A percentile compares a stretch with the other conserved stretches of the same genome.
phyloP scores from a whole-genome alignment of 2,888 invertebrate genomes.

The Epistrophe grossulariae region DNA sequence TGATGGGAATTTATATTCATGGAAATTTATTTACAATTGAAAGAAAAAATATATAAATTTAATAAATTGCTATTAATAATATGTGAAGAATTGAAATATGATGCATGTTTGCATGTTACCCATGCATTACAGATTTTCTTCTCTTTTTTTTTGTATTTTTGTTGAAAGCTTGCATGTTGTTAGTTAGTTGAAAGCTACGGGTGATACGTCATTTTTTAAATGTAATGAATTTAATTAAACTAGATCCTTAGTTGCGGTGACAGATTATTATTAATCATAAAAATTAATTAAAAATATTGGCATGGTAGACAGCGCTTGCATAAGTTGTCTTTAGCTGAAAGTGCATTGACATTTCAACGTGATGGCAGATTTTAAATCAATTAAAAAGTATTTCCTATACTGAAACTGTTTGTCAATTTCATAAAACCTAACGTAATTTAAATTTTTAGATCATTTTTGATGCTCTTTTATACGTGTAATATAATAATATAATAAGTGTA shows the following conservation, averaged over 20 bases:
- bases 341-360: background rate
- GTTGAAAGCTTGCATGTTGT: slow-evolving; percentile 46
- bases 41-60: slow-evolving; percentile 48
- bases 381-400: too few species aligned
- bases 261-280: slow-evolving; percentile 29
- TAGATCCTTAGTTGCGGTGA: background rate
- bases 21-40: slow-evolving; percentile 48
- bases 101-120: slow-evolving; percentile 43
- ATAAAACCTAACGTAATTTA: too few species aligned
- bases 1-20: slow-evolving; percentile 61
- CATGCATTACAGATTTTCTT: slow-evolving; percentile 43
- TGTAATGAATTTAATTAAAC: slow-evolving; percentile 9
- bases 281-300: background rate
- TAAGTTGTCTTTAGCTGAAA: background rate
- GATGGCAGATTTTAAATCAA: background rate
- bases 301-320: background rate
- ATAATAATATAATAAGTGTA: too few species aligned
- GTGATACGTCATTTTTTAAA: slow-evolving; percentile 8
- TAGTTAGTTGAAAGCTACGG: slow-evolving; percentile 2
- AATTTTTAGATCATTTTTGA: too few species aligned
- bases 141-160: slow-evolving; percentile 56
- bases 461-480: too few species aligned
- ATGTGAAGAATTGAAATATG: slow-evolving; percentile 51
- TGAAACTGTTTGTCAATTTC: too few species aligned
- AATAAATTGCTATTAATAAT: slow-evolving; percentile 56